Conservation (phyloP, 2,113 vertebrate species). For the Naja naja region DNA sequence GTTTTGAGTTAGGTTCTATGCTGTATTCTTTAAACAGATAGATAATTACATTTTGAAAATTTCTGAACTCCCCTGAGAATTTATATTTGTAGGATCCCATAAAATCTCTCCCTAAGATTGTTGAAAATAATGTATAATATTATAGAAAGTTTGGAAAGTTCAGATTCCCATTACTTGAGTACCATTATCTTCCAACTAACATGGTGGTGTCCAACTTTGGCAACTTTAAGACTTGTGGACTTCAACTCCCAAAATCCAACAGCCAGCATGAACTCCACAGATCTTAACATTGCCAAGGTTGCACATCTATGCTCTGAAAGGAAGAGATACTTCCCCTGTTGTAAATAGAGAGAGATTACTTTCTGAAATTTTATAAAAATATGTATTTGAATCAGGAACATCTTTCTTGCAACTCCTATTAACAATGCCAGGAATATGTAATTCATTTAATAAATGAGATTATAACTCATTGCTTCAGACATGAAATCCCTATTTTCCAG, state of each 20-base stretch:
- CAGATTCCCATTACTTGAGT: not conserved
- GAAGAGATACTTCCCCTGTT: not conserved
- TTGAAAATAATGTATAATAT: not conserved
- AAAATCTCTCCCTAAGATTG: not conserved
- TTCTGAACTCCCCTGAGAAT: not conserved
- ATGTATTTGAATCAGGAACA: not conserved
- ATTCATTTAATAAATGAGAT: not conserved
- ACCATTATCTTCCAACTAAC: not conserved
- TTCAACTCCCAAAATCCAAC: not conserved
- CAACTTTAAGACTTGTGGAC: not conserved
- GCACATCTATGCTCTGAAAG: not conserved
- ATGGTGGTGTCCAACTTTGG: not conserved
- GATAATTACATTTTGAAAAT: not conserved
- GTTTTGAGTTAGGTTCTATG: not conserved
- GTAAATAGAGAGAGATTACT: not conserved
- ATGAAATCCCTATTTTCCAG: not conserved
- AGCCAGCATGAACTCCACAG: not conserved
- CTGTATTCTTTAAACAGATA: not conserved
- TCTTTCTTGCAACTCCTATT: not conserved
- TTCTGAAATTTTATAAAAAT: not conserved
- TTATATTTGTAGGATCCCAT: not conserved
- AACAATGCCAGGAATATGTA: not conserved
- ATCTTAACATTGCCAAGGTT: not conserved
- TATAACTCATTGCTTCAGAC: not conserved
- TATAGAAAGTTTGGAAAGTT: not conserved